A percentile compares a stretch with the other conserved stretches of the same genome.
phyloP scores from a whole-genome alignment of 1,140 invertebrate genomes.

The Neotoxoptera formosana region DNA sequence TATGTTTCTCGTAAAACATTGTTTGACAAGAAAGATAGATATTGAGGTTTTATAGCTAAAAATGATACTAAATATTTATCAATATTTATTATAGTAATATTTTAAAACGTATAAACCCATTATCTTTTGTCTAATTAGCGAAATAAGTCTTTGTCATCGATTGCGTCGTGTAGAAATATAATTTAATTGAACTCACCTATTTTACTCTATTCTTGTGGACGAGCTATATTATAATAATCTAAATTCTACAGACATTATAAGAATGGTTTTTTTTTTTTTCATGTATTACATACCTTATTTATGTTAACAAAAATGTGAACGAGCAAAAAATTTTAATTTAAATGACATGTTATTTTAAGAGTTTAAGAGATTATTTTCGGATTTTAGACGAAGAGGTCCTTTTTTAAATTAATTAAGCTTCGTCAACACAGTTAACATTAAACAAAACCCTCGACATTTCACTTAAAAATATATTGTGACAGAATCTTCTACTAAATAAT shows the following conservation, averaged over 20 bases:
- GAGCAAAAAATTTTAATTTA: not conserved
- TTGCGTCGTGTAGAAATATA: not conserved
- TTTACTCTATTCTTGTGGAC: not conserved
- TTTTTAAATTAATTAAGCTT: slow-evolving; percentile 13
- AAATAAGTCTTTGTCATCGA: not conserved
- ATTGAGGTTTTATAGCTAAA: not conserved
- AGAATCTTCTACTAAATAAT: not conserved
- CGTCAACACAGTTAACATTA: not conserved
- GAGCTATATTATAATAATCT: not conserved
- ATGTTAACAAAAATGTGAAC: not conserved
- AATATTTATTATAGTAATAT: not conserved
- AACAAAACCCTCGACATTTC: not conserved
- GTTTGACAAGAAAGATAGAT: not conserved
- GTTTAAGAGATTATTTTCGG: not conserved
- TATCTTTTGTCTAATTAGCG: not conserved
- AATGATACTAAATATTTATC: not conserved
- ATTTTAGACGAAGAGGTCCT: not conserved
- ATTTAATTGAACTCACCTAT: not conserved
- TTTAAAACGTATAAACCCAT: not conserved
- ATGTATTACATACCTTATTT: not conserved
- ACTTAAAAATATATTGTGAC: not conserved
- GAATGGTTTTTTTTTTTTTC: not conserved
- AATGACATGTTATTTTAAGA: not conserved
- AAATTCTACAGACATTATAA: not conserved
- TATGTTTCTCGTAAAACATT: not conserved